phyloP scores from a whole-genome alignment of 1,140 invertebrate species.

The Drosophila hydei region DNA sequence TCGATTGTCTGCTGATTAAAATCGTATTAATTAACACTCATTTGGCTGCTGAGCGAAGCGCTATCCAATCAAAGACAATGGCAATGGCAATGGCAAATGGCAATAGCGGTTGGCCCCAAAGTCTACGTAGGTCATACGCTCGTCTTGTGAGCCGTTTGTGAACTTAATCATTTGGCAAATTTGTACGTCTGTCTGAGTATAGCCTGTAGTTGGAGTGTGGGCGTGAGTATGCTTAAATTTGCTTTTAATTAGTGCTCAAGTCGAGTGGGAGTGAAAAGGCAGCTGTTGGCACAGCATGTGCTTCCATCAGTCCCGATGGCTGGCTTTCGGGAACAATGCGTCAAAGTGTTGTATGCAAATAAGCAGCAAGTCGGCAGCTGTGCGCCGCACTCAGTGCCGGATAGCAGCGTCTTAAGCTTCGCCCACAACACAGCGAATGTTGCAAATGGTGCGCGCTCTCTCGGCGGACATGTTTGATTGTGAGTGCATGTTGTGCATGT shows the following conservation, averaged over 20 bases:
- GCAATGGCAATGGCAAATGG: conserved; percentile 10
- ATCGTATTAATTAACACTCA: conserved; percentile 70
- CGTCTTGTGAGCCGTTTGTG: conserved; percentile 29
- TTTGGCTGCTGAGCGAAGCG: conserved; percentile 46
- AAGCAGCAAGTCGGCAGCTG: conserved; percentile 24
- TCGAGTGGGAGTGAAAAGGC: conserved; percentile 1
- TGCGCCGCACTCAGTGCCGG: conserved; percentile 1
- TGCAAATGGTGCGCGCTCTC: conserved; percentile 36
- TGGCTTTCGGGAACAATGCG: conserved; percentile 54
- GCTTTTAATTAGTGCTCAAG: conserved; percentile 69
- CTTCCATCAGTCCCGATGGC: conserved; percentile 30
- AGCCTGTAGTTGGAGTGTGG: conserved; percentile 11
- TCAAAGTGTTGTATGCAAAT: conserved; percentile 70
- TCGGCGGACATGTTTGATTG: conserved; percentile 61
- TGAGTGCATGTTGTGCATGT: conserved; percentile 63
- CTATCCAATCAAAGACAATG: conserved; percentile 45
- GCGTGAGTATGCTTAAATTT: conserved; percentile 63
- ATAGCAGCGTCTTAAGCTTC: conserved; percentile 3
- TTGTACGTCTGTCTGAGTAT: conserved; percentile 27
- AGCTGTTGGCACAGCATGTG: conserved; percentile 29
- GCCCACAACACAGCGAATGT: conserved; percentile 12
- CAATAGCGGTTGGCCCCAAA: conserved; percentile 8
- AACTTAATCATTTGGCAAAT: conserved; percentile 60
- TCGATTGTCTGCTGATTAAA: conserved; percentile 60
- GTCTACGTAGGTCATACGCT: conserved; percentile 24